phyloP scores from a whole-genome alignment of 2,113 vertebrate species.

The Rhinoptilus africanus region DNA sequence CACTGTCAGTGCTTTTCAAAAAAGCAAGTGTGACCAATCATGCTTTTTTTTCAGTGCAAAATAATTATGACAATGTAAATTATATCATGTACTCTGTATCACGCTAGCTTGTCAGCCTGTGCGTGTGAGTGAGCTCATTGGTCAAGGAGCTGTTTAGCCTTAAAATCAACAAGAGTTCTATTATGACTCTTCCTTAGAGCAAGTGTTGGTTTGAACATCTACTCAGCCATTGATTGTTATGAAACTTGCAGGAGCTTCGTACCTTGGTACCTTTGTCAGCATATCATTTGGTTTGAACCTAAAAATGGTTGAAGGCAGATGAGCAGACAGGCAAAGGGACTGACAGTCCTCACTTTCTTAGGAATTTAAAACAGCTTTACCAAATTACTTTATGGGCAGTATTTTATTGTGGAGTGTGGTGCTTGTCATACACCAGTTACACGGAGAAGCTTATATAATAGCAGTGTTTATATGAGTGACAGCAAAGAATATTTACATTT shows the following conservation, averaged over 20 bases:
- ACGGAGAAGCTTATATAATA: not conserved
- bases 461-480: not conserved
- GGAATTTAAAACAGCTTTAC: not conserved
- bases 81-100: not conserved
- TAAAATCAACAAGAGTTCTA: not conserved
- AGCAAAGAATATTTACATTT: not conserved
- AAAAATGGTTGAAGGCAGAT: not conserved
- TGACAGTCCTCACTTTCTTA: not conserved
- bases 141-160: not conserved
- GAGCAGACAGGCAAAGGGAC: not conserved
- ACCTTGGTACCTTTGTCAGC: not conserved
- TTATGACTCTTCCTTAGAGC: not conserved
- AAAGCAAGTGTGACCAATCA: not conserved
- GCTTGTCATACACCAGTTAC: not conserved
- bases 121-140: not conserved
- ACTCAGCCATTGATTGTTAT: not conserved
- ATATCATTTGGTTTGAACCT: not conserved
- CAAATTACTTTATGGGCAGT: not conserved
- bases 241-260: not conserved
- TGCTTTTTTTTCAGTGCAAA: not conserved
- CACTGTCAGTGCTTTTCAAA: not conserved
- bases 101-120: accelerated
- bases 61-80: not conserved
- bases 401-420: not conserved
- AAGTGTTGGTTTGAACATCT: not conserved